phyloP scores from a whole-genome alignment of 1,140 invertebrate species.

The Leptonema lineaticorne region DNA sequence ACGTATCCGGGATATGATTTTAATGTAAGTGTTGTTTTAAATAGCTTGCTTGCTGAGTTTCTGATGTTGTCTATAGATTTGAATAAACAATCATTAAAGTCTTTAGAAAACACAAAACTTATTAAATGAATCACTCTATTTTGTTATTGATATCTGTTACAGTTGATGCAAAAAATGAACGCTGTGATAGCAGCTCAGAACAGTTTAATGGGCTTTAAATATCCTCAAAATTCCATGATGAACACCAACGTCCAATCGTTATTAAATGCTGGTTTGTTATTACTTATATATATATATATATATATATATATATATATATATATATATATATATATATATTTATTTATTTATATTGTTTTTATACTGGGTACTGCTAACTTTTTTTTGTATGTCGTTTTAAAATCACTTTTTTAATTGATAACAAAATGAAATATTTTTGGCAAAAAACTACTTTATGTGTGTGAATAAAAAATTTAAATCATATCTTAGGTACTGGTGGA shows the following conservation, averaged over 20 bases:
- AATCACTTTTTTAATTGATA: no score
- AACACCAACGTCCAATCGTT: conserved; percentile 10
- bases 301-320: no score
- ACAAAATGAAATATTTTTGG: no score
- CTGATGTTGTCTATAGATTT: not conserved
- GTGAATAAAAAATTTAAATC: no score
- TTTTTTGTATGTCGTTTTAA: no score
- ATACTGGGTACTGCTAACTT: conserved; percentile 42
- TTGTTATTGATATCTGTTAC: conserved; percentile 22
- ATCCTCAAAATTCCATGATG: conserved; percentile 41
- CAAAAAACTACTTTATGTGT: no score
- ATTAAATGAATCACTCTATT: no score
- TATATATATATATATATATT: no score
- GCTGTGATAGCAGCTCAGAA: conserved; percentile 48
- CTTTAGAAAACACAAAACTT: no score
- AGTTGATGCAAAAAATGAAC: conserved; percentile 54
- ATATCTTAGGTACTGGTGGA: conserved; percentile 42
- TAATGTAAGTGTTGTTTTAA: conserved; percentile 50
- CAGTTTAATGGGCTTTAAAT: conserved; percentile 53
- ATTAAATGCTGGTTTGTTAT: conserved; percentile 6
- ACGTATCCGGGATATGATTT: conserved; percentile 58
- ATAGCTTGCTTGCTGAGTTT: conserved; percentile 1
- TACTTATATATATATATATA: not conserved
- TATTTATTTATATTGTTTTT: not conserved
- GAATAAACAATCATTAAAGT: not conserved